Conservation (phyloP, 2,113 vertebrate species). For the Elephantulus edwardii region DNA sequence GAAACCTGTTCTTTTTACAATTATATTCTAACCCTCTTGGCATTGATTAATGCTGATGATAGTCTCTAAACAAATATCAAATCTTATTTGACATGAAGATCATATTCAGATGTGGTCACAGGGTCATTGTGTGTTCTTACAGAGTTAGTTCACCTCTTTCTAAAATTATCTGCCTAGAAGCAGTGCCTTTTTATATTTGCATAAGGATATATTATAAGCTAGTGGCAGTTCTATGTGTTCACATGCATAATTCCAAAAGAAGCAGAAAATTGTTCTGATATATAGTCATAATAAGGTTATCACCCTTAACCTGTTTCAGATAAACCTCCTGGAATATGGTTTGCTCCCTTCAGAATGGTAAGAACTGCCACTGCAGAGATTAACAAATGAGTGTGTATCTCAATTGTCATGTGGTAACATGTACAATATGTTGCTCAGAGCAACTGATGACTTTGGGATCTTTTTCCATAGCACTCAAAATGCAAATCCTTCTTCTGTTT, state of each 20-base stretch:
- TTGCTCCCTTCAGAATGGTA: slow-evolving; percentile 17
- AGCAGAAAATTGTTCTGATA: slow-evolving; percentile 28
- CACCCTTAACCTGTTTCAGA: not conserved
- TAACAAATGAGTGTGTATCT: slow-evolving; percentile 38
- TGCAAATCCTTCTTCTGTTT: slow-evolving; percentile 74
- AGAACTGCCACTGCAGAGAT: slow-evolving; percentile 41
- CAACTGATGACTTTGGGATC: slow-evolving; percentile 67
- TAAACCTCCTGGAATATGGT: slow-evolving; percentile 28
- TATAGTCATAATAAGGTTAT: not conserved
- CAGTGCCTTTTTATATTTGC: not conserved
- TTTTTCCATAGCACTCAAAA: slow-evolving; percentile 62
- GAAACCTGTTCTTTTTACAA: slow-evolving; percentile 26
- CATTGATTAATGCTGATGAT: not conserved
- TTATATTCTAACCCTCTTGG: not conserved
- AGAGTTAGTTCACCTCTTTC: not conserved
- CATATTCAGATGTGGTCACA: not conserved
- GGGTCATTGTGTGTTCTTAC: not conserved
- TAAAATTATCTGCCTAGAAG: not conserved
- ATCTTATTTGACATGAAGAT: not conserved
- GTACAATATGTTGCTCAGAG: slow-evolving; percentile 62
- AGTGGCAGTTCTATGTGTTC: not conserved
- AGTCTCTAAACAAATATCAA: slow-evolving; percentile 13
- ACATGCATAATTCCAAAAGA: not conserved
- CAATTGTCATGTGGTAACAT: slow-evolving; percentile 63
- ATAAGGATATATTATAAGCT: not conserved